Percentiles rank a stretch among this genome's conserved stretches.
These are phyloP conservation scores for Phrynocephalus vlangalii DNA, from an alignment of 2,797 vertebrate species.

Conservation along the genomic window DNA sequence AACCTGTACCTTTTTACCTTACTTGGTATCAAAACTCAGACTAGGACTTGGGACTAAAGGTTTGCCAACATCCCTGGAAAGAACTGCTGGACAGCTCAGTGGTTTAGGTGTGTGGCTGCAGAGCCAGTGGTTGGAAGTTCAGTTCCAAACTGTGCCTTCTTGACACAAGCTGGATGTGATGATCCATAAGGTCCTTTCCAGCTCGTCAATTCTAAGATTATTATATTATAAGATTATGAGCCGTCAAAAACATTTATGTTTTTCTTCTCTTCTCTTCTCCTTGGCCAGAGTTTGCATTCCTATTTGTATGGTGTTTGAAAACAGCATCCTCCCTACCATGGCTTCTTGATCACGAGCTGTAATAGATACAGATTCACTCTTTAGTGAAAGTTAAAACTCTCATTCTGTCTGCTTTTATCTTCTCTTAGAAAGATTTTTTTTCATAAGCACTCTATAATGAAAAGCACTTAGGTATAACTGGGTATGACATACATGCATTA, in stretches of 20 bases:
- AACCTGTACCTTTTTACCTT: too few species aligned
- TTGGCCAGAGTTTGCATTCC: neutral
- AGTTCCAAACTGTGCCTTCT: too few species aligned
- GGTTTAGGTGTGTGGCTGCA: too few species aligned
- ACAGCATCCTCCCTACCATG: neutral
- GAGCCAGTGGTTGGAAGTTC: too few species aligned
- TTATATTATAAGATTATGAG: too few species aligned
- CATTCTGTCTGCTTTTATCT: neutral
- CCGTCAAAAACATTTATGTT: neutral
- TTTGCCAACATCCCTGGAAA: too few species aligned
- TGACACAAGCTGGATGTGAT: too few species aligned
- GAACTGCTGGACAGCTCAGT: too few species aligned
- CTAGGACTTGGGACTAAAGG: too few species aligned
- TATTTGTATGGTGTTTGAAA: neutral
- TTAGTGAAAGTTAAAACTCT: neutral
- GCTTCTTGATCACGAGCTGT: neutral
- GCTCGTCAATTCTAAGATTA: too few species aligned
- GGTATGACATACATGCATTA: neutral
- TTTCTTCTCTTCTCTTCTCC: neutral
- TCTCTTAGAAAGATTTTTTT: neutral
- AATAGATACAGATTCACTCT: neutral
- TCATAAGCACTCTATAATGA: neutral
- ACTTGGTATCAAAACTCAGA: too few species aligned
- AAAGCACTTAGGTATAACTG: neutral
- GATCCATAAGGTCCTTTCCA: too few species aligned